These are phyloP conservation scores for Plebejus anna DNA, from an alignment of 2,888 invertebrate genomes.

Conservation along the genomic window DNA sequence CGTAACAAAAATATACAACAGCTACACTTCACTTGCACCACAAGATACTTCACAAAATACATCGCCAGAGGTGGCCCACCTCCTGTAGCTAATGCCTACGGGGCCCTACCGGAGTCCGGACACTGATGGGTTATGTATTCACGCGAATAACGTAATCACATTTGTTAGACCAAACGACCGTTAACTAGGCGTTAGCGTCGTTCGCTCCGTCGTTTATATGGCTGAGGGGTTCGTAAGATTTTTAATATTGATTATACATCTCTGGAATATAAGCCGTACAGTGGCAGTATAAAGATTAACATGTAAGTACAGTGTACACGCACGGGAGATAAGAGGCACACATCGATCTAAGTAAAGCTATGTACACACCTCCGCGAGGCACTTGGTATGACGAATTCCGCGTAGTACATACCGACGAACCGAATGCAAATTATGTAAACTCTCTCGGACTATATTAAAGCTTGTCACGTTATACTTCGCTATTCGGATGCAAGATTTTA, in stretches of 20 bases:
- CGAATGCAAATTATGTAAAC: conserved; percentile 11
- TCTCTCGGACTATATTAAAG: conserved; percentile 18
- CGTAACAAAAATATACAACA: conserved; percentile 71
- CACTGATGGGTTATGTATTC: not conserved
- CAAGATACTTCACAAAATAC: conserved; percentile 58
- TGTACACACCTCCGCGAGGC: conserved; percentile 65
- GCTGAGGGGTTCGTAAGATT: not conserved
- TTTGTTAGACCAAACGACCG: not conserved
- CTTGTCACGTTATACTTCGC: conserved; percentile 18
- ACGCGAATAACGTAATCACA: not conserved
- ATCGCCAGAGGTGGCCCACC: conserved; percentile 33
- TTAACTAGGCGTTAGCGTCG: not conserved
- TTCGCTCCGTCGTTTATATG: not conserved
- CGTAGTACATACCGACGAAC: not conserved
- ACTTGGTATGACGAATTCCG: conserved; percentile 51
- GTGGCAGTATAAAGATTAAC: conserved; percentile 14
- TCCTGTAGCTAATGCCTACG: not conserved
- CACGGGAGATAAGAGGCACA: conserved; percentile 55
- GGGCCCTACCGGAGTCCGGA: not conserved
- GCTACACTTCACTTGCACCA: conserved; percentile 54
- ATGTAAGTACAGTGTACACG: conserved; percentile 25
- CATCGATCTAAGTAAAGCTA: conserved; percentile 64
- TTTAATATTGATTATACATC: conserved; percentile 26
- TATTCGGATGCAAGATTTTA: not conserved
- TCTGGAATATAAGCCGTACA: conserved; percentile 13